Evolutionary conservation across 2,888 invertebrate species (phyloP).

Genomic region (Melitaea athalia): DNA sequence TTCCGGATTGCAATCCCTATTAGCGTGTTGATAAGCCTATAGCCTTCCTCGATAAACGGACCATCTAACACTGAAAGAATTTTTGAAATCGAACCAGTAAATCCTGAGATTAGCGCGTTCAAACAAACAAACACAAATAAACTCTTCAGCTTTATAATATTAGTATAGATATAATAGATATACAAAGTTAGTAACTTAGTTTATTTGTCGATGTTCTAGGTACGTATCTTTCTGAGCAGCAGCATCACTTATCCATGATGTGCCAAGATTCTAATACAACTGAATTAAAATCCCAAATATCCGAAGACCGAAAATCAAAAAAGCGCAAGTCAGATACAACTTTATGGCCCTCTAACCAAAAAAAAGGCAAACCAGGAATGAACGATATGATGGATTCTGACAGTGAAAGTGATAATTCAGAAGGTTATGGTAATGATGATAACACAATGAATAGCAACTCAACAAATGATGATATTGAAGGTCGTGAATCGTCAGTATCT

Average conservation of each 20-base stretch:
- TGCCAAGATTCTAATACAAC: slow-evolving; percentile 61
- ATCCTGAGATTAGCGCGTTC: too few species aligned
- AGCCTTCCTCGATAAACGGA: too few species aligned
- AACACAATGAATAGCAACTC: slow-evolving; percentile 75
- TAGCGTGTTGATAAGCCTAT: too few species aligned
- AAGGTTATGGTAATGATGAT: slow-evolving; percentile 71
- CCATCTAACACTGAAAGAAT: too few species aligned
- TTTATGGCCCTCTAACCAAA: slow-evolving; percentile 82
- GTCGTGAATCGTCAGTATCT: slow-evolving; percentile 70
- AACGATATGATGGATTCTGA: slow-evolving; percentile 85
- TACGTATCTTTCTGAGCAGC: slow-evolving; percentile 73
- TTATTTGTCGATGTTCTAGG: slow-evolving; percentile 50
- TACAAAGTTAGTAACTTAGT: background rate
- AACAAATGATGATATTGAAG: slow-evolving; percentile 71
- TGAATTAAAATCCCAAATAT: slow-evolving; percentile 56
- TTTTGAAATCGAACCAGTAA: too few species aligned
- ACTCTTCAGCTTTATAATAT: too few species aligned
- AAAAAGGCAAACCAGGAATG: slow-evolving; percentile 83
- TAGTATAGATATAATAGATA: background rate
- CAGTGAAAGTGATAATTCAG: slow-evolving; percentile 76
- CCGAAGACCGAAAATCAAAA: slow-evolving; percentile 78
- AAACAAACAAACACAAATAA: too few species aligned
- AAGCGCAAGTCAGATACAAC: slow-evolving; percentile 84
- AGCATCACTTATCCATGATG: slow-evolving; percentile 72
- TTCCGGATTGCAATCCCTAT: too few species aligned